Base-by-base conservation (phyloP, 2,113 vertebrate genomes). In the Cebidichthys violaceus region DNA sequence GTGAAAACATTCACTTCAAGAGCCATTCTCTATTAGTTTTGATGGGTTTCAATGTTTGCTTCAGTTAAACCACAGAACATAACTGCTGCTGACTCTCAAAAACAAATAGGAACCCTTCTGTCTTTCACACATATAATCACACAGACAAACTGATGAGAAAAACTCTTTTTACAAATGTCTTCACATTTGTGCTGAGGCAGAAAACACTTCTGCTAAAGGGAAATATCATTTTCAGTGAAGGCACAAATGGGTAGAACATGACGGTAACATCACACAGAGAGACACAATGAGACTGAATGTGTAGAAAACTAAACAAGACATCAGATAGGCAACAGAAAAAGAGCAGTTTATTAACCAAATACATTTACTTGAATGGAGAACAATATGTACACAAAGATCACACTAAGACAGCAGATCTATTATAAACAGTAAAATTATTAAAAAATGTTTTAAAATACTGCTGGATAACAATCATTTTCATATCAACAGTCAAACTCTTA, bases 301-400 rank as follows among this genome's bases (percentile, higher is more conserved):
- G 24, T 71, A 33, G 6, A 41, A 20, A 64, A 0, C 22, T 22
- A 55, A 54, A 33, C n/a, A 54, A 72, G 9, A 55, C n/a, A 55
- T 6, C 13, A 55, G 6, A 3, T 54, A 11, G 0, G 1, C 27
- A 62, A 52, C 0, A 69, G 1, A n/a, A 17, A 57, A 6, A 14
- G 4, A 10, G 1, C 39, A 3, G 15, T 73, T 81, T 80, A 80
- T 80, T 59, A 52, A 75, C 17, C 69, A 20, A 27, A 70, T 47
- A 66, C 1, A 7, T 10, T 29, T 27, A 52, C 8, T 18, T 29
- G 33, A 67, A 39, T 29, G 4, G 2, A 2, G 5, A 60, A 61
- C 50, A 75, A 29, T 54, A 64, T 62, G 8, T 62, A 77, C 39
- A 72, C 1, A 66, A 37, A 2, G 4, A 60, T 39, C 11, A 59